Evolutionary conservation across 2,888 invertebrate species (phyloP), one percentile per base, ranked within the genome.

Genomic region (Pelosia muscerda): DNA sequence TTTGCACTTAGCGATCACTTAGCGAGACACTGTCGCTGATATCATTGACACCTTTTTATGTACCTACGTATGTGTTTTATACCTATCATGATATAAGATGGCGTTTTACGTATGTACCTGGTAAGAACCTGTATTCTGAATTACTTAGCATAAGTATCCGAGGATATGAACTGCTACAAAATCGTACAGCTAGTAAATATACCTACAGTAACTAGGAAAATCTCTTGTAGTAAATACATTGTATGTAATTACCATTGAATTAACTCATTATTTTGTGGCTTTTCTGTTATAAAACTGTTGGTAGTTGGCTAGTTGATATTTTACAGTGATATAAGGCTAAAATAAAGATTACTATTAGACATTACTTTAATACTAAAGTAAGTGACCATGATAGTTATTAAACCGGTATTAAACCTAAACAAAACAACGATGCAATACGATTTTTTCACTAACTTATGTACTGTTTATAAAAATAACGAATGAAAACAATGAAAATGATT

Each of bases 21-120:
- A 25, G 28, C 23, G 42, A 63, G 65, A 15, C n/a, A 42, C 56
- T 65, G 70, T 72, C 58, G 55, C 68, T 70, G 71, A 67, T 75
- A 74, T 74, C 63, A 74, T 65, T 56, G 61, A 69, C 22, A 67
- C 31, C 5, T 13, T 28, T 34, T 26, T 28, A 28, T 34, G 49
- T 53, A 49, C 49, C 53, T 59, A 49, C 58, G 23, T 53, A 19
- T 65, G 22, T 65, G n/a, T 58, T 63, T 22, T 23, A 42, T 34
- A 64, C 53, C 38, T 26, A 9, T 56, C 13, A 22, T 42, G n/a
- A 42, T 22, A 64, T 57, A 57, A 38, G 13, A 57, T 6, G 6
- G 26, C 28, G 10, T 53, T 26, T 53, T 28, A 11, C 9, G 31
- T 22, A 23, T 42, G 42, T 13, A 19, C n/a, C 4, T 61, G 19